A percentile compares a stretch with the other conserved stretches of the same genome.
Conservation (phyloP, 2,797 vertebrate genomes). For the Gouania willdenowi region DNA sequence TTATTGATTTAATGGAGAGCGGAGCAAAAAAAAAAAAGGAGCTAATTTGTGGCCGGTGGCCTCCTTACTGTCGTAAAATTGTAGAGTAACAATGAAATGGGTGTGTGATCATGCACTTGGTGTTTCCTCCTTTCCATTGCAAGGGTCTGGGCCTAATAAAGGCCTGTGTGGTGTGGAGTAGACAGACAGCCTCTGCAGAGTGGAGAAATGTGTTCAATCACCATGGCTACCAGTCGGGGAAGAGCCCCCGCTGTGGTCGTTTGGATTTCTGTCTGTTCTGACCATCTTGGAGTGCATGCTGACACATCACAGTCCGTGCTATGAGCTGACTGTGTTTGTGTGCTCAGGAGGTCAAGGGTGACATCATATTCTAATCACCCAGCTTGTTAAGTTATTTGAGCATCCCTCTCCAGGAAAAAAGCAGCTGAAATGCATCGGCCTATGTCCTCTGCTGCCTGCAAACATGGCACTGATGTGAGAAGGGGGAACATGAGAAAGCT, state of each 20-base stretch:
- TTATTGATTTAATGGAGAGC: constrained; percentile 28
- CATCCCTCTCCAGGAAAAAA: constrained; percentile 7
- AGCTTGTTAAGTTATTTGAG: constrained; percentile 12
- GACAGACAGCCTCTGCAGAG: constrained; percentile 47
- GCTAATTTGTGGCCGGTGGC: constrained; percentile 31
- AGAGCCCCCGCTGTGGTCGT: constrained; percentile 63
- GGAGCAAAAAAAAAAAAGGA: constrained; percentile 3
- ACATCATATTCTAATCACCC: constrained; percentile 27
- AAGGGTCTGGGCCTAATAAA: constrained; percentile 45
- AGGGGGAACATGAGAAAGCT: constrained; percentile 69
- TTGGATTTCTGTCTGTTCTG: constrained; percentile 54
- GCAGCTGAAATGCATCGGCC: constrained; percentile 20
- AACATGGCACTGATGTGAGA: constrained; percentile 44
- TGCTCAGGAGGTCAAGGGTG: constrained; percentile 38
- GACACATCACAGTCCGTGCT: constrained; percentile 32
- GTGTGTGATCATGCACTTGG: constrained; percentile 41
- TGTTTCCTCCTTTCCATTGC: constrained; percentile 41
- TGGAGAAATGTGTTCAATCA: constrained; percentile 67
- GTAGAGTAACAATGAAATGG: constrained; percentile 52
- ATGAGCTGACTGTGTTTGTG: constrained; percentile 5
- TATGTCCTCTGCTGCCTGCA: constrained; percentile 11
- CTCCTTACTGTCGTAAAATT: constrained; percentile 40
- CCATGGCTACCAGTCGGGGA: constrained; percentile 65
- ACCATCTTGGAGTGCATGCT: constrained; percentile 50
- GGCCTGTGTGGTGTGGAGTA: constrained; percentile 33